Conservation (phyloP, 2,888 invertebrate genomes). For the Drosophila lutescens region DNA sequence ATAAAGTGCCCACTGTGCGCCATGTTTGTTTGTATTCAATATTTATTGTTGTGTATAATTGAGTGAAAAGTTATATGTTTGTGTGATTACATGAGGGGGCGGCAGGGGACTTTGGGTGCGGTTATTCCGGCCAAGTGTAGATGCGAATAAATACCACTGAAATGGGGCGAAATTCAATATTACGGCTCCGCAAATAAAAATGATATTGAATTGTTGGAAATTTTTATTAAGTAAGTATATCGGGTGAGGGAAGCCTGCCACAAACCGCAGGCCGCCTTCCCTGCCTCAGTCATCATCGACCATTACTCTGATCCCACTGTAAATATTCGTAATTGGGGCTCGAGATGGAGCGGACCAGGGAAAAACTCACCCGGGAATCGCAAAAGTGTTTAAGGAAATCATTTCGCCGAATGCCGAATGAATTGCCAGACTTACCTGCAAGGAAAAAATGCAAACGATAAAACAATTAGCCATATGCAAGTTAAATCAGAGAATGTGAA, state of each 20-base stretch:
- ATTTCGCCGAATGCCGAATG: slow-evolving; percentile 29
- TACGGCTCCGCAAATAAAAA: slow-evolving; percentile 72
- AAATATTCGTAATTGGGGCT: slow-evolving; percentile 66
- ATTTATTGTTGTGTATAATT: slow-evolving; percentile 79
- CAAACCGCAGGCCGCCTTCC: slow-evolving; percentile 22
- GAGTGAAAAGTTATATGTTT: slow-evolving; percentile 76
- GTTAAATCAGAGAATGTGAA: slow-evolving; percentile 22
- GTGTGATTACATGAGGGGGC: slow-evolving; percentile 62
- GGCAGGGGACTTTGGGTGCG: not conserved
- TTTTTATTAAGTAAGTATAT: slow-evolving; percentile 58
- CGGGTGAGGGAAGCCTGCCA: slow-evolving; percentile 9
- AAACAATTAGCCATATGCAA: slow-evolving; percentile 33
- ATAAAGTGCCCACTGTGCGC: slow-evolving; percentile 72
- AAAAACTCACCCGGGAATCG: slow-evolving; percentile 56
- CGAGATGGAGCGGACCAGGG: slow-evolving; percentile 8
- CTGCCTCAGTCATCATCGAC: slow-evolving; percentile 18
- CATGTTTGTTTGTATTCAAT: slow-evolving; percentile 70
- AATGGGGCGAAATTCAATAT: slow-evolving; percentile 64
- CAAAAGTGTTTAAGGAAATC: slow-evolving; percentile 47
- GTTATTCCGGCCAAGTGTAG: not conserved
- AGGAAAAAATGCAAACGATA: slow-evolving; percentile 30
- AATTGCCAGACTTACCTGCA: slow-evolving; percentile 60
- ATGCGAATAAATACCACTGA: slow-evolving; percentile 14
- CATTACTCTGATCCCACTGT: slow-evolving; percentile 43
- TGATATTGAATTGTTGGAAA: slow-evolving; percentile 75